These are phyloP conservation scores for Eurystomus glaucurus DNA, from an alignment of 2,797 vertebrate species.

Conservation along the genomic window DNA sequence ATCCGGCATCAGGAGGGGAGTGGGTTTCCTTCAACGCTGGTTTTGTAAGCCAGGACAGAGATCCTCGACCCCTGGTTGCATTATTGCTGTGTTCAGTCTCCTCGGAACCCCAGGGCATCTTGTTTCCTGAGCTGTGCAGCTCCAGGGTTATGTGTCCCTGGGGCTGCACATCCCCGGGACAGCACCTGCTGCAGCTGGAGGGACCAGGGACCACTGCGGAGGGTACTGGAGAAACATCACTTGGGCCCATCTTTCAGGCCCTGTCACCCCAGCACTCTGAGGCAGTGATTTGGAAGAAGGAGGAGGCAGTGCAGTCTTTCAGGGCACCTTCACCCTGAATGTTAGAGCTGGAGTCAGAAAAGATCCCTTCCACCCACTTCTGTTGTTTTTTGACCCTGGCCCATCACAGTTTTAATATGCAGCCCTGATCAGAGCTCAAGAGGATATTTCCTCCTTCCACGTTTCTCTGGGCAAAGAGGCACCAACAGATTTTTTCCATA, in stretches of 20 bases:
- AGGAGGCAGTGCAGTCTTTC: not conserved
- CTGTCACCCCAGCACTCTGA: not conserved
- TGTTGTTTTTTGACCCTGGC: conserved; percentile 3
- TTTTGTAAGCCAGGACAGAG: not conserved
- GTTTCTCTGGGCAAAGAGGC: conserved; percentile 61
- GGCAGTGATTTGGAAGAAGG: not conserved
- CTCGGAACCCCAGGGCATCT: fast-evolving
- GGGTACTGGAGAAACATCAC: not conserved
- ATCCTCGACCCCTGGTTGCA: fast-evolving
- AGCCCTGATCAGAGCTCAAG: conserved; percentile 51
- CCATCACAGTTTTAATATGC: not conserved
- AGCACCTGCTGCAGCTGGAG: conserved; percentile 23
- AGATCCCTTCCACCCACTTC: not conserved
- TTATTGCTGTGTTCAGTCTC: not conserved
- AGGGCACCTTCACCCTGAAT: not conserved
- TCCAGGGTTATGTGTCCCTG: fast-evolving
- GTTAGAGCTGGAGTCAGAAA: not conserved
- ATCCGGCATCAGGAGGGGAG: too few relatives aligned
- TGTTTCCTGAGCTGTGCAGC: not conserved
- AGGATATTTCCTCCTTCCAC: conserved; percentile 51
- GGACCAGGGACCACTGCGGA: fast-evolving
- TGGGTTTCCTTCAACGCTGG: fast-evolving
- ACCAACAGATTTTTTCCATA: conserved; percentile 68
- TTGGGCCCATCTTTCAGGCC: not conserved
- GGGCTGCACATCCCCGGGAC: not conserved